Evolutionary conservation across 2,888 invertebrate species (phyloP).

Genomic region (Rhagonycha fulva): DNA sequence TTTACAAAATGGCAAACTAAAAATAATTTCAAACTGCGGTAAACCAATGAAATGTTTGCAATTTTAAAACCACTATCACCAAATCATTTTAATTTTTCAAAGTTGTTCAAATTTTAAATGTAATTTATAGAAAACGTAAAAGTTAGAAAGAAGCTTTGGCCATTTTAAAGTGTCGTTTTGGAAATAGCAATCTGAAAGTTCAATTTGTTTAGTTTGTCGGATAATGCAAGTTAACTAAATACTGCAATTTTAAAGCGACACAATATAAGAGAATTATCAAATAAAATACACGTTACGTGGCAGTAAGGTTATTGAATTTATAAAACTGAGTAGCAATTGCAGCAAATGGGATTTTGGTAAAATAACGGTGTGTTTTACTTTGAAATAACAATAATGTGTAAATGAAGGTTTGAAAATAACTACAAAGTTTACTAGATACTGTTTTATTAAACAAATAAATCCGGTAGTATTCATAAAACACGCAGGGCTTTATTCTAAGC

Average conservation of each 20-base stretch:
- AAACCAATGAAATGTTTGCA: too few relatives aligned
- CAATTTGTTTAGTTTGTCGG: conserved; percentile 23
- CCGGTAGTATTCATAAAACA: not conserved
- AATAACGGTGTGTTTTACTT: not conserved
- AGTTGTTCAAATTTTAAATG: not conserved
- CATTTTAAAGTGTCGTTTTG: conserved; percentile 16
- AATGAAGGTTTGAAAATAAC: not conserved
- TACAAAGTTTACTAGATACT: not conserved
- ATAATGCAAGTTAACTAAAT: conserved; percentile 17
- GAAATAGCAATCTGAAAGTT: conserved; percentile 24
- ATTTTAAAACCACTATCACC: too few relatives aligned
- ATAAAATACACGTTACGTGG: conserved; percentile 11
- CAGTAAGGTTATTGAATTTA: not conserved
- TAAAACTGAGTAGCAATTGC: not conserved
- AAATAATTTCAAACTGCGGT: too few relatives aligned
- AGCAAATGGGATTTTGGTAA: not conserved
- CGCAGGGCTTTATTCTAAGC: not conserved
- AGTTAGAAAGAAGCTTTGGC: not conserved
- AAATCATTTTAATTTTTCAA: not conserved
- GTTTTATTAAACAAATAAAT: not conserved
- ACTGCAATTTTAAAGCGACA: conserved; percentile 17
- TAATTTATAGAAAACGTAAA: not conserved
- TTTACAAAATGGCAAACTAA: too few relatives aligned
- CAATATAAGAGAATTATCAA: conserved; percentile 24
- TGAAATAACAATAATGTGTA: not conserved